These are phyloP conservation scores for Rallus crepitans DNA, from an alignment of 2,797 vertebrate genomes.

Conservation along the genomic window DNA sequence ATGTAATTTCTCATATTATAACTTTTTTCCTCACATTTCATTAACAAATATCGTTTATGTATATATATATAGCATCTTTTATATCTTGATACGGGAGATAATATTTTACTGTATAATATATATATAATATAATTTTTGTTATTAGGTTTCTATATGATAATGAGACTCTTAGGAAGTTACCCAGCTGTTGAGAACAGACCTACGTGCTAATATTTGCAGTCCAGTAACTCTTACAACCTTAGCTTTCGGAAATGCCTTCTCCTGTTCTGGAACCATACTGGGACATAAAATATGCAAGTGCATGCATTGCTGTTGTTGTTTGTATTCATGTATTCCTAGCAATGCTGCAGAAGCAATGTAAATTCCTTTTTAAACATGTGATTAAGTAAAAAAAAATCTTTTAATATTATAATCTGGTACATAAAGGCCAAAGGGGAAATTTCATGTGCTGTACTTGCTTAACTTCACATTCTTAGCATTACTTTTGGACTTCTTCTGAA, in stretches of 20 bases:
- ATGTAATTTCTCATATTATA: background rate
- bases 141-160: background rate
- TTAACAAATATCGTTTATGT: background rate
- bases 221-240: slow-evolving; percentile 27
- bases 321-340: background rate
- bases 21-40: background rate
- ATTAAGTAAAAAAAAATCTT: background rate
- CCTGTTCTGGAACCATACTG: background rate
- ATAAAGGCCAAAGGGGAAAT: background rate
- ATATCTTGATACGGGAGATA: too few species aligned
- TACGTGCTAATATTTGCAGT: background rate
- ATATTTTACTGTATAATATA: rapidly evolving
- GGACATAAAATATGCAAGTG: slow-evolving; percentile 35
- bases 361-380: background rate
- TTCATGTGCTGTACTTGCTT: background rate
- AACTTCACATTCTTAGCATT: slow-evolving; percentile 6
- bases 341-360: background rate
- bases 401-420: background rate
- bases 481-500: background rate
- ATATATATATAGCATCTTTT: too few species aligned
- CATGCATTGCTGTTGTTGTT: slow-evolving; percentile 18
- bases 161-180: slow-evolving; percentile 23
- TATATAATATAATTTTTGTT: background rate
- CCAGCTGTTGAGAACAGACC: slow-evolving; percentile 34
- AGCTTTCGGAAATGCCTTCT: background rate